A percentile compares a stretch with the other conserved stretches of the same genome.
These are phyloP conservation scores for Microcebus griseorufus DNA, from an alignment of 2,113 vertebrate genomes.

Conservation along the genomic window DNA sequence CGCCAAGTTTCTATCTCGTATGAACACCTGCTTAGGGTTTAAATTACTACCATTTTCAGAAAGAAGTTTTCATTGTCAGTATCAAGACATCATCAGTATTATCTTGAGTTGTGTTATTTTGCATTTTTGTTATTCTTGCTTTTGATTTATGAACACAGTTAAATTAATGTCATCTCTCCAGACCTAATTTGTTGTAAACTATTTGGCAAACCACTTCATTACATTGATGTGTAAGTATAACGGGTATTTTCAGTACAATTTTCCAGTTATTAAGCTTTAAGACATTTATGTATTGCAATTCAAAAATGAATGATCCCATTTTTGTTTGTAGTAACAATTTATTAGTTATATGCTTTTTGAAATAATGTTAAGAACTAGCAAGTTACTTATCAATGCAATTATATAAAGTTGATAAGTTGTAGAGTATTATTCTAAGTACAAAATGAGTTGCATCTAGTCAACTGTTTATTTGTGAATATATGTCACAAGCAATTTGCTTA, in stretches of 20 bases:
- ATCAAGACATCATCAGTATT: not conserved
- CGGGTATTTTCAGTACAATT: conserved; percentile 33
- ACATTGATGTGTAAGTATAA: not conserved
- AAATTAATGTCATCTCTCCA: conserved; percentile 40
- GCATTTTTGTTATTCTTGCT: not conserved
- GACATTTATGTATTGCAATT: conserved; percentile 50
- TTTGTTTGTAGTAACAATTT: not conserved
- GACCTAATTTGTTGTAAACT: conserved; percentile 5
- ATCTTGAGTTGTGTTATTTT: not conserved
- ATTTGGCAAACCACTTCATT: conserved; percentile 12
- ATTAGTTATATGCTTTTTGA: not conserved
- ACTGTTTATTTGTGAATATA: not conserved
- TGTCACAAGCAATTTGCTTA: not conserved
- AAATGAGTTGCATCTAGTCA: not conserved
- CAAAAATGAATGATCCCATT: conserved; percentile 44
- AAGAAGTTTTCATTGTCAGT: not conserved
- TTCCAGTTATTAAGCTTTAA: conserved; percentile 57
- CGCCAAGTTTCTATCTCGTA: not conserved
- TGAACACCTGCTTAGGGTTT: not conserved
- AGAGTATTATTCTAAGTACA: not conserved
- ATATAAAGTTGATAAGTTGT: not conserved
- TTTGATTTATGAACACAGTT: conserved; percentile 12
- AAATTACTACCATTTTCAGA: not conserved
- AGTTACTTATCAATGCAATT: not conserved
- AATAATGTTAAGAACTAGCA: conserved; percentile 10